A percentile compares a stretch with the other conserved stretches of the same genome.
Evolutionary conservation across 2,113 vertebrate species (phyloP).

Genomic region (Aythya baeri): DNA sequence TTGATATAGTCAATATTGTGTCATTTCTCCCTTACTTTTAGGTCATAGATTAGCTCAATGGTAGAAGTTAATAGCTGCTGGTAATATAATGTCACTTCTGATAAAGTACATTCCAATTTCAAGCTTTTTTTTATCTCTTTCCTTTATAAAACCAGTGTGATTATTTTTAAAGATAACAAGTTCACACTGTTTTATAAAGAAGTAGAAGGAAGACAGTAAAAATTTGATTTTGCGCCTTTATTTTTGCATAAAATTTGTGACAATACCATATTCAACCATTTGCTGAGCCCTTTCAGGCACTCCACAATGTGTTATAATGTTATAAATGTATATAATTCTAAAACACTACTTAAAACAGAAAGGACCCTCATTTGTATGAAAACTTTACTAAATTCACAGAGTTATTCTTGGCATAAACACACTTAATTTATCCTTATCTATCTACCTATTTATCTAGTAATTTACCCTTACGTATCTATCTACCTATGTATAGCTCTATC

Average conservation of each 20-base stretch:
- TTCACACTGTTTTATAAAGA: not conserved
- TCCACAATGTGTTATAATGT: not conserved
- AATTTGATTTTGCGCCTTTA: not conserved
- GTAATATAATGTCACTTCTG: not conserved
- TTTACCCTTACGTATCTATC: too few species aligned
- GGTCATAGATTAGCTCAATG: not conserved
- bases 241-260: constrained; percentile 19
- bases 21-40: not conserved
- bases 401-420: constrained; percentile 45
- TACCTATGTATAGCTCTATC: too few species aligned
- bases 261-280: not conserved
- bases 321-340: not conserved
- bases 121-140: not conserved
- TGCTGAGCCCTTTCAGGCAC: not conserved
- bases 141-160: not conserved
- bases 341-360: constrained; percentile 47
- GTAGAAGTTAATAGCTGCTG: not conserved
- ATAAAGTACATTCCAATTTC: not conserved
- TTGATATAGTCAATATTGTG: not conserved
- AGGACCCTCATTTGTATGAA: constrained; percentile 27
- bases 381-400: constrained; percentile 50
- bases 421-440: constrained; percentile 52
- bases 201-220: not conserved
- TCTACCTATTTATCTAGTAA: not conserved
- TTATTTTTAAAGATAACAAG: not conserved